Conservation (phyloP, 2,888 invertebrate genomes). For the Cremastinae sp. region DNA sequence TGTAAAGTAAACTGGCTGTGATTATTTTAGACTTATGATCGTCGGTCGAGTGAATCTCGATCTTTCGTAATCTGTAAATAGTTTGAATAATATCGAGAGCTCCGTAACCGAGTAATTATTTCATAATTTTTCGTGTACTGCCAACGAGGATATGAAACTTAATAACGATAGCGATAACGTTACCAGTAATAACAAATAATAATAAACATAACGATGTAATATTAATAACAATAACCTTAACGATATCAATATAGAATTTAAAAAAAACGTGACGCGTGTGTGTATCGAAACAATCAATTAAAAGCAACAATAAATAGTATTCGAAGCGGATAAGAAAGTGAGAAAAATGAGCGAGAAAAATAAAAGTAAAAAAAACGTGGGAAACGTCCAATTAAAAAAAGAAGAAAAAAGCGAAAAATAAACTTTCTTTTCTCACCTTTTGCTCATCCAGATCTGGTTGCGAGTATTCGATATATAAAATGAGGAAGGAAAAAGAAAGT, state of each 20-base stretch:
- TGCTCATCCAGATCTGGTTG: slow-evolving; percentile 25
- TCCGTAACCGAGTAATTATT: slow-evolving; percentile 45
- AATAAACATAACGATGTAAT: slow-evolving; percentile 51
- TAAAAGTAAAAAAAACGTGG: slow-evolving; percentile 43
- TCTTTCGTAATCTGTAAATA: slow-evolving; percentile 57
- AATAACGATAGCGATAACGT: slow-evolving; percentile 61
- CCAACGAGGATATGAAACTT: slow-evolving; percentile 45
- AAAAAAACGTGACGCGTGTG: slow-evolving; percentile 52
- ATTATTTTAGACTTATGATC: slow-evolving; percentile 76
- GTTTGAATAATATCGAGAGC: slow-evolving; percentile 52
- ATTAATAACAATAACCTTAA: slow-evolving; percentile 67
- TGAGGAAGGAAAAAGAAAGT: slow-evolving; percentile 13
- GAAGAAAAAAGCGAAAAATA: background rate
- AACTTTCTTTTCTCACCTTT: slow-evolving; percentile 39
- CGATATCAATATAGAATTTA: slow-evolving; percentile 33
- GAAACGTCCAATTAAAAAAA: slow-evolving; percentile 51
- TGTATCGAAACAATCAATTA: slow-evolving; percentile 72
- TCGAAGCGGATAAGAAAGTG: slow-evolving; percentile 36
- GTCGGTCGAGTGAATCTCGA: slow-evolving; percentile 57
- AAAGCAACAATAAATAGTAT: slow-evolving; percentile 67
- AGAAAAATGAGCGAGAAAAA: slow-evolving; percentile 48
- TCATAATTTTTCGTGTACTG: slow-evolving; percentile 42
- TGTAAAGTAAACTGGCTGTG: slow-evolving; percentile 77
- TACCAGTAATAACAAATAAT: slow-evolving; percentile 55
- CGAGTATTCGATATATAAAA: slow-evolving; percentile 9